Conservation (phyloP, 1,140 invertebrate species). For the Arion vulgaris region DNA sequence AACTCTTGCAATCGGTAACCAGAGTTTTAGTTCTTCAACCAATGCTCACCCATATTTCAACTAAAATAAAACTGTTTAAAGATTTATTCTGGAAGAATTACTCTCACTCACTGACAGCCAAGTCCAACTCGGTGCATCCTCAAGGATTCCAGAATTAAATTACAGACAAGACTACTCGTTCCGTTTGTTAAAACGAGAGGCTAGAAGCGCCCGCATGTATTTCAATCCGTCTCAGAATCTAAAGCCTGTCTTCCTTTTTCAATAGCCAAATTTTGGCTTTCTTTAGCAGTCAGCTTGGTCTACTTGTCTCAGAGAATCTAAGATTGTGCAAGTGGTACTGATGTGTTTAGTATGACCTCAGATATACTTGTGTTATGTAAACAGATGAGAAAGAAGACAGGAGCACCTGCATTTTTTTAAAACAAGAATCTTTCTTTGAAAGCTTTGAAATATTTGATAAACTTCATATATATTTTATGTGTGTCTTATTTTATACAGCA, state of each 20-base stretch:
- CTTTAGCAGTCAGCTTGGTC: not conserved
- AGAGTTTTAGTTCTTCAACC: no score
- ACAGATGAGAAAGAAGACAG: no score
- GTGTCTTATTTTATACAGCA: no score
- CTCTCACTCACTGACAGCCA: not conserved
- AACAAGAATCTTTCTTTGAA: no score
- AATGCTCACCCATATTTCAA: not conserved
- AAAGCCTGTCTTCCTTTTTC: not conserved
- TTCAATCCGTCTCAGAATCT: not conserved
- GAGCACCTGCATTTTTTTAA: no score
- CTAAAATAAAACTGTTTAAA: constrained; percentile 13
- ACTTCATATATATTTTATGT: no score
- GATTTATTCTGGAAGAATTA: constrained; percentile 16
- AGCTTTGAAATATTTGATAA: no score
- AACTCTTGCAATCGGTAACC: no score
- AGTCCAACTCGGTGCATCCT: not conserved
- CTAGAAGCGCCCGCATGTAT: not conserved
- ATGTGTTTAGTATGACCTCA: no score
- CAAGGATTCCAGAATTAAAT: constrained; percentile 15
- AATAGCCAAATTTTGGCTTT: not conserved
- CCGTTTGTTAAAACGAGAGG: constrained; percentile 17
- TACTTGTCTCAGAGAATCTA: not conserved
- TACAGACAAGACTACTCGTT: constrained; percentile 3
- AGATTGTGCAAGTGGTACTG: not conserved
- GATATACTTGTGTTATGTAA: no score